Percentiles rank a stretch among this genome's conserved stretches.
Conservation (phyloP, 2,113 vertebrate genomes). For the human region DNA sequence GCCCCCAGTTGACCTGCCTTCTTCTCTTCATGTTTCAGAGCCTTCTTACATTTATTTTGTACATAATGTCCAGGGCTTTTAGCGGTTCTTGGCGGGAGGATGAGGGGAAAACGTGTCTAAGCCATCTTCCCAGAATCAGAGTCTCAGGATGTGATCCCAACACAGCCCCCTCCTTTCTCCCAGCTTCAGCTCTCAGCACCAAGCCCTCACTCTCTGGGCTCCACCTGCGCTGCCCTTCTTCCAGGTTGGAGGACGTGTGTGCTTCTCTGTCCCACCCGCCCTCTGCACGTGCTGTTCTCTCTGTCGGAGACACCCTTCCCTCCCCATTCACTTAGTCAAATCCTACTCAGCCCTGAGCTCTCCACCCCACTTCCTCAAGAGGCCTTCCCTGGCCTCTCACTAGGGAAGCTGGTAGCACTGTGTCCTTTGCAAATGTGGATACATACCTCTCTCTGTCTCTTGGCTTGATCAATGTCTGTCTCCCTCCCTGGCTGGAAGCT, state of each 20-base stretch:
- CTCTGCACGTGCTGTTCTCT: neutral
- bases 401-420: neutral
- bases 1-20: neutral
- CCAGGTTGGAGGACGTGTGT: rapidly evolving
- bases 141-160: neutral
- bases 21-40: neutral
- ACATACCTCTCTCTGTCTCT: rapidly evolving
- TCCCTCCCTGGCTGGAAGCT: neutral
- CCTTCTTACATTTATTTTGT: neutral
- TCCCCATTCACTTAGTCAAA: neutral
- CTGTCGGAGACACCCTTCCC: neutral
- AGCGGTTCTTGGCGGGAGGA: neutral
- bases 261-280: neutral
- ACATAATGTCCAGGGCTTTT: neutral
- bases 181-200: neutral
- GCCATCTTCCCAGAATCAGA: neutral
- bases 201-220: rapidly evolving
- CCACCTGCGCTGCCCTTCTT: neutral
- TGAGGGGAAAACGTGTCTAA: rapidly evolving
- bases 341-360: neutral
- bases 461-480: neutral
- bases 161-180: neutral
- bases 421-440: neutral
- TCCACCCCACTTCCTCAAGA: neutral
- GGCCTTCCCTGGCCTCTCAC: neutral